phyloP scores from a whole-genome alignment of 2,888 invertebrate species.

The Sicus ferrugineus region DNA sequence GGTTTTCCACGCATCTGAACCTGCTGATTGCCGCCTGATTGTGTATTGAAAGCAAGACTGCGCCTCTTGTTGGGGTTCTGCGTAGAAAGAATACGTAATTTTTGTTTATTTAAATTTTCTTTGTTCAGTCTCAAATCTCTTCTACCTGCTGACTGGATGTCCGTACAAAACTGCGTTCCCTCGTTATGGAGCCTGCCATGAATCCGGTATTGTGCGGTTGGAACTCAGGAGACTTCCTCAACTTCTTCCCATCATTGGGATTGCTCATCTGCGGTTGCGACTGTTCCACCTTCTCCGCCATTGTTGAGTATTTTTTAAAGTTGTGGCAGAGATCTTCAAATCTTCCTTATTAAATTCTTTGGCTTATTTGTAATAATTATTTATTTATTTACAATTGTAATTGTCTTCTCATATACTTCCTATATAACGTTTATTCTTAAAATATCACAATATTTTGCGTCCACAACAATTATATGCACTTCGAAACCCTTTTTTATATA shows the following conservation, averaged over 20 bases:
- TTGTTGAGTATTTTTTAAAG: too few relatives aligned
- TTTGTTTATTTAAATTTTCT: background rate
- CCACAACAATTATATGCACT: slow-evolving; percentile 4
- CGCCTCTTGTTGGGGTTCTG: slow-evolving; percentile 74
- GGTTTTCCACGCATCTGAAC: slow-evolving; percentile 73
- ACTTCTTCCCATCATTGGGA: slow-evolving; percentile 55
- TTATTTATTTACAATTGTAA: slow-evolving; percentile 20
- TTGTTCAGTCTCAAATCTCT: background rate
- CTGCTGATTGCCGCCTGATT: slow-evolving; percentile 52
- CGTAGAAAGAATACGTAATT: background rate
- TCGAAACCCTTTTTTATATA: slow-evolving; percentile 14
- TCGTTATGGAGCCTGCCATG: slow-evolving; percentile 67
- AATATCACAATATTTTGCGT: slow-evolving; percentile 30
- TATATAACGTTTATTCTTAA: slow-evolving; percentile 14
- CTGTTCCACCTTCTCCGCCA: slow-evolving; percentile 63
- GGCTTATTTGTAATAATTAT: slow-evolving; percentile 30
- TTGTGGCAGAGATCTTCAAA: background rate
- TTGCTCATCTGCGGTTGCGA: slow-evolving; percentile 48
- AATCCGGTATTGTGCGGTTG: slow-evolving; percentile 50
- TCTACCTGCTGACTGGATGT: slow-evolving; percentile 67
- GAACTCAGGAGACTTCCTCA: slow-evolving; percentile 61
- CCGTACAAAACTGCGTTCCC: slow-evolving; percentile 77
- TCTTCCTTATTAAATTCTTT: slow-evolving; percentile 17
- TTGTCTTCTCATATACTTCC: background rate
- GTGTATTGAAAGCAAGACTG: slow-evolving; percentile 75